Percentiles rank a stretch among this genome's conserved stretches.
Conservation (phyloP, 2,797 vertebrate species). For the Fratercula arctica region DNA sequence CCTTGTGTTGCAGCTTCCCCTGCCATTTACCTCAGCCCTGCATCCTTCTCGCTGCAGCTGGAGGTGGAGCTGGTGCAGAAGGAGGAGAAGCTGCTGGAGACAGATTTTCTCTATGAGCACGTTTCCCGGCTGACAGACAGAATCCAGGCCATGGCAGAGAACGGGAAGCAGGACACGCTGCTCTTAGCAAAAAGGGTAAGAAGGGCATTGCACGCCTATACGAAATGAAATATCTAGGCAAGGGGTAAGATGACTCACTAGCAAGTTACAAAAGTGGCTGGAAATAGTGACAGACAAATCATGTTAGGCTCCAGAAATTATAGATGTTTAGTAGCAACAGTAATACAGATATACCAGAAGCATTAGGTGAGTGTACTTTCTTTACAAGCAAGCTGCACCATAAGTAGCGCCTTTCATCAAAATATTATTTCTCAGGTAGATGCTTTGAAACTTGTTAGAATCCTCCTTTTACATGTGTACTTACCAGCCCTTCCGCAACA, state of each 20-base stretch:
- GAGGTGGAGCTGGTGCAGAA: conserved; percentile 82
- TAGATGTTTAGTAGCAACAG: not conserved
- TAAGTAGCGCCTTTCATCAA: not conserved
- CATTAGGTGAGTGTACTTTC: not conserved
- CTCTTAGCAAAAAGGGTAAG: conserved; percentile 86
- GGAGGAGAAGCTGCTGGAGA: conserved; percentile 87
- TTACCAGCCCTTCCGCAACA: not conserved
- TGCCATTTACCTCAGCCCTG: not conserved
- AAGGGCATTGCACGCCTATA: not conserved
- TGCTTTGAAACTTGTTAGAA: not conserved
- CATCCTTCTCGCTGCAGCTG: conserved; percentile 75
- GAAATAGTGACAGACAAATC: not conserved
- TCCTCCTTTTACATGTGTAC: not conserved
- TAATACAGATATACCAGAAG: not conserved
- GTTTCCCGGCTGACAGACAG: conserved; percentile 80
- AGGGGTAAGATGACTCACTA: not conserved
- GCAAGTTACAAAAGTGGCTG: conserved; percentile 4
- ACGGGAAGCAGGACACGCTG: conserved; percentile 79
- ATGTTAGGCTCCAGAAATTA: not conserved
- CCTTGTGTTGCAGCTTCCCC: not conserved
- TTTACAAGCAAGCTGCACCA: not conserved
- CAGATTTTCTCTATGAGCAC: conserved; percentile 84
- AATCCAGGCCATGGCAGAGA: conserved; percentile 71
- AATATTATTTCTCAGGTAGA: not conserved
- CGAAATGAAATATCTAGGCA: not conserved